These are phyloP conservation scores for Anneissia japonica DNA, from an alignment of 35 echinoderm and acorn worm genomes.

Conservation along the genomic window DNA sequence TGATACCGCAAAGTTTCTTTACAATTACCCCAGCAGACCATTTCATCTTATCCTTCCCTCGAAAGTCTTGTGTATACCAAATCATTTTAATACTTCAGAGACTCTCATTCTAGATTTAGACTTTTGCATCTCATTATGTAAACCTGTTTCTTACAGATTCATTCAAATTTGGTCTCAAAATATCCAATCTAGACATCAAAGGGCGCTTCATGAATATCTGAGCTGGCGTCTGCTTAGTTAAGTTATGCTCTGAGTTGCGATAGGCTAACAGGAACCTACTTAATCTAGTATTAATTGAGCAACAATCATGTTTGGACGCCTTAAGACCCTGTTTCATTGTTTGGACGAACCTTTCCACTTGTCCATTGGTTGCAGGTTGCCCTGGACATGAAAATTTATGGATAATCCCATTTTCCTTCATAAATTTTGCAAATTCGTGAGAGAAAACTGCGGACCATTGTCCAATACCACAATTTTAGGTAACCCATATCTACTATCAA, in stretches of 20 bases:
- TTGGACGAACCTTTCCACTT: conserved; percentile 35
- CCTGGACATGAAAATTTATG: conserved; percentile 4
- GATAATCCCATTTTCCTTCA: conserved; percentile 23
- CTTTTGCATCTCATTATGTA: background rate
- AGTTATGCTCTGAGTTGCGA: background rate
- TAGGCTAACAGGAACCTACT: conserved; percentile 18
- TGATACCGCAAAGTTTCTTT: no score
- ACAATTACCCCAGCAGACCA: conserved; percentile 21
- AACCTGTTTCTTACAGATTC: conserved; percentile 5
- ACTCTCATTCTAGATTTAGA: background rate
- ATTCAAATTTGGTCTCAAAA: conserved; percentile 4
- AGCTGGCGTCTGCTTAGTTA: background rate
- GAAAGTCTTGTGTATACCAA: conserved; percentile 13
- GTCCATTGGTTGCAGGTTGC: conserved; percentile 30
- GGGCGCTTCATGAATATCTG: conserved; percentile 5
- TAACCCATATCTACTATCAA: conserved; percentile 34
- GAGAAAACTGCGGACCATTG: conserved; percentile 48
- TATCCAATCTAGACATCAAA: conserved; percentile 10
- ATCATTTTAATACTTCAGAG: background rate
- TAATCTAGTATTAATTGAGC: no score
- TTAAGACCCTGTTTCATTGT: conserved; percentile 22
- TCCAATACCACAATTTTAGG: conserved; percentile 45
- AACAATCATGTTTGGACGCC: conserved; percentile 1
- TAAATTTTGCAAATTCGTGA: conserved; percentile 35
- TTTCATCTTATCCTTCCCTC: conserved; percentile 13